Percentiles rank a stretch among this genome's conserved stretches.
Evolutionary conservation across 2,888 invertebrate genomes (phyloP).

Genomic region (Pachycephus smyrnensis): DNA sequence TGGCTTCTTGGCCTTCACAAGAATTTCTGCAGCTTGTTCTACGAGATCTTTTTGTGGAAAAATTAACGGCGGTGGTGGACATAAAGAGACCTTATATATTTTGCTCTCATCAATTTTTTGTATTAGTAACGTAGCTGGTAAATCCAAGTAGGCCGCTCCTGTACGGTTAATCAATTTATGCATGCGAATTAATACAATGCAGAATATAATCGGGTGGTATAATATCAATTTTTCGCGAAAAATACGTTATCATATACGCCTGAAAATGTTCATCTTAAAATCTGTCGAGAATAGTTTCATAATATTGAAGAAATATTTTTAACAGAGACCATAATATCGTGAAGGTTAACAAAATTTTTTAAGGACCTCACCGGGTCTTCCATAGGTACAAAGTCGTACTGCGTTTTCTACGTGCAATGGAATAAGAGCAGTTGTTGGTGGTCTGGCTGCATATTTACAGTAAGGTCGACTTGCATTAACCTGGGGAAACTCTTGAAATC

Average conservation of each 20-base stretch:
- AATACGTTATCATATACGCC: background rate
- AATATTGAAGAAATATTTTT: too few relatives aligned
- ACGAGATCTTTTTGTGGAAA: constrained; percentile 80
- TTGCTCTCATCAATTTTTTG: constrained; percentile 64
- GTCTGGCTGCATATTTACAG: constrained; percentile 92
- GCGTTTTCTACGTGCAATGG: constrained; percentile 94
- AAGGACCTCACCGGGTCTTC: constrained; percentile 79
- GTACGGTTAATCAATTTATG: constrained; percentile 18
- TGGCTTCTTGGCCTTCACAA: constrained; percentile 83
- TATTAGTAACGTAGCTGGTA: constrained; percentile 86
- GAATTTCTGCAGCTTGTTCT: constrained; percentile 76
- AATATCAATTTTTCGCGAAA: constrained; percentile 3
- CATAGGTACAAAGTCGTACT: constrained; percentile 83
- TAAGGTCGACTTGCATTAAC: constrained; percentile 89
- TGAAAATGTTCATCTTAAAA: too few relatives aligned
- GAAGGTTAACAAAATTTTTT: background rate
- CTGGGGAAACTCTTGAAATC: constrained; percentile 95
- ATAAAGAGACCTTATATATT: constrained; percentile 50
- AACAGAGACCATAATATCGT: too few relatives aligned
- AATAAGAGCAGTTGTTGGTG: constrained; percentile 83
- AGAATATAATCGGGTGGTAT: background rate
- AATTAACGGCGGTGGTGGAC: constrained; percentile 74
- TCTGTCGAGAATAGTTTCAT: too few relatives aligned
- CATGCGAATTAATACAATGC: background rate
- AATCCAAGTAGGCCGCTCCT: constrained; percentile 86